Evolutionary conservation across 2,113 vertebrate species (phyloP).

Genomic region (Mellivora capensis): DNA sequence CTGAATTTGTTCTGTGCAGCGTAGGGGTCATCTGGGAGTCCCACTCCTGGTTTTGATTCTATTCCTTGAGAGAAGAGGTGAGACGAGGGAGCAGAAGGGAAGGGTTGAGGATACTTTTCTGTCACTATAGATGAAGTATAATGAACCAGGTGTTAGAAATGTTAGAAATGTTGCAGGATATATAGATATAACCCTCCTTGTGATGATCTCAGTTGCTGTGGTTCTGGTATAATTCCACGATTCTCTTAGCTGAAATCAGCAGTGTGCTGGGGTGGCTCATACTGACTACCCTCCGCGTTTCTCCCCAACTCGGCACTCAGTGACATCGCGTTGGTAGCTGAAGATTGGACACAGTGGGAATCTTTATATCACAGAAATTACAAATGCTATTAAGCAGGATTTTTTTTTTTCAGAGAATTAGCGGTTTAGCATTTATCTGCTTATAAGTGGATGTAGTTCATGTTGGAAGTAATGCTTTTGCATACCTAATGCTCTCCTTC

Average conservation of each 20-base stretch:
- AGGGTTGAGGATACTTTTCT: background rate
- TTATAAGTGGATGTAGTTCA: background rate
- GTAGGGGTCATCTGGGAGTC: background rate
- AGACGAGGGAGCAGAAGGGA: background rate
- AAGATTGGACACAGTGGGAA: background rate
- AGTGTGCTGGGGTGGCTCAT: accelerated
- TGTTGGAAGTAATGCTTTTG: background rate
- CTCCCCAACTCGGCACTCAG: background rate
- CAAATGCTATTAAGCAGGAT: background rate
- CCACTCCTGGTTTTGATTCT: background rate
- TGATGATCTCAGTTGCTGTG: background rate
- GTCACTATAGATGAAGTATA: background rate
- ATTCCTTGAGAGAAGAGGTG: background rate
- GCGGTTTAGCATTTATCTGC: background rate
- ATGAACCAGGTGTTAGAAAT: background rate
- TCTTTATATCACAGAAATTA: background rate
- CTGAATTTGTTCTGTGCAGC: background rate
- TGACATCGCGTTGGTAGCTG: background rate
- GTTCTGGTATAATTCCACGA: background rate
- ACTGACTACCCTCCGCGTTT: accelerated
- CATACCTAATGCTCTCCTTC: background rate
- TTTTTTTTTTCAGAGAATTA: background rate
- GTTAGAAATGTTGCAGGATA: background rate
- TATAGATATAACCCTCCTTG: background rate
- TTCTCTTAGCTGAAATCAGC: background rate